Evolutionary conservation across 1,140 invertebrate species (phyloP).

Genomic region (Drosophila ogumai): DNA sequence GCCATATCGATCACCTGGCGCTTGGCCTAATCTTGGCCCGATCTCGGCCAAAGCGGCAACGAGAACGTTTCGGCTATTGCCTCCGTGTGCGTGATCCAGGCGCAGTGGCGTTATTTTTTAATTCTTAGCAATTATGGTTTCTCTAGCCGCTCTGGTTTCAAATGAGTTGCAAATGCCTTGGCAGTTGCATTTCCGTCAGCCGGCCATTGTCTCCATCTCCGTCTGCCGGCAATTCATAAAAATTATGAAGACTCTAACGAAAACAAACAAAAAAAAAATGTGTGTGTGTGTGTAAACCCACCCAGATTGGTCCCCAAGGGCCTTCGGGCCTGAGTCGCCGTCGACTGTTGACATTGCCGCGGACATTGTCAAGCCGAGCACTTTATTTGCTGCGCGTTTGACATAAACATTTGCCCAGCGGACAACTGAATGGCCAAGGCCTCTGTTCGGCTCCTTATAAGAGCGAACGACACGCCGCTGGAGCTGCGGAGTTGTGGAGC

Average conservation of each 20-base stretch:
- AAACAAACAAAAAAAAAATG: background rate
- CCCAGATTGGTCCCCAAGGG: constrained; percentile 81
- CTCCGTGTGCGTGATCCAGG: constrained; percentile 55
- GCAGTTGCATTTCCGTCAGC: constrained; percentile 53
- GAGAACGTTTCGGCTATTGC: constrained; percentile 56
- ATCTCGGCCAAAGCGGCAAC: constrained; percentile 38
- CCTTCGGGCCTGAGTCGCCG: constrained; percentile 26
- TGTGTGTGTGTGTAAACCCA: constrained; percentile 45
- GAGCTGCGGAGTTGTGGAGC: background rate
- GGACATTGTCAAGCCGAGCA: constrained; percentile 80
- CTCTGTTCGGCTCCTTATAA: constrained; percentile 79
- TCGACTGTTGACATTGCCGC: constrained; percentile 68
- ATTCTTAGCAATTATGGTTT: constrained; percentile 43
- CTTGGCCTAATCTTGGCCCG: constrained; percentile 44
- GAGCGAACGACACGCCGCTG: constrained; percentile 68
- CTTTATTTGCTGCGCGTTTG: constrained; percentile 81
- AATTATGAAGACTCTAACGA: constrained; percentile 61
- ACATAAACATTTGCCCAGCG: constrained; percentile 82
- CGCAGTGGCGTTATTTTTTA: constrained; percentile 60
- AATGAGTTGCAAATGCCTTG: constrained; percentile 61
- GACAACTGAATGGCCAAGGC: constrained; percentile 79
- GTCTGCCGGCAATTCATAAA: constrained; percentile 75
- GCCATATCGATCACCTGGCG: constrained; percentile 46
- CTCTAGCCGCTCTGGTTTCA: background rate
- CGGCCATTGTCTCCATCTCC: constrained; percentile 61